Evolutionary conservation across 2,113 vertebrate species (phyloP).

Genomic region (Dipodomys ordii): DNA sequence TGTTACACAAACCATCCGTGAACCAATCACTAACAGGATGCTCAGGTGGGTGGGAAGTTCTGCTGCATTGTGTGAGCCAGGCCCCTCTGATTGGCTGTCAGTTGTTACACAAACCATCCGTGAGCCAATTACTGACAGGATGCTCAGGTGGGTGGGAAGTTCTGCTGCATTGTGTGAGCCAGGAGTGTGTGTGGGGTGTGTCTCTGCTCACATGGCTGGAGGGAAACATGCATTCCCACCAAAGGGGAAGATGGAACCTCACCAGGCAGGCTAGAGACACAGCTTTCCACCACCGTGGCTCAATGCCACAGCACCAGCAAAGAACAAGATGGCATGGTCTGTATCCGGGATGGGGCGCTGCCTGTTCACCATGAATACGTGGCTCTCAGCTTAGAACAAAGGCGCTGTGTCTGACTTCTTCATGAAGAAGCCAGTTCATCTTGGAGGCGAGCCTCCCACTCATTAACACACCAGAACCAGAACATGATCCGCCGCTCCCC

Average conservation of each 20-base stretch:
- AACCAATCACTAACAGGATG: neutral
- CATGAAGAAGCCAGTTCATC: neutral
- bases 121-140: neutral
- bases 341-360: neutral
- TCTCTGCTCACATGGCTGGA: neutral
- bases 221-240: neutral
- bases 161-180: neutral
- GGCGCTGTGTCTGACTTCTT: constrained; percentile 51
- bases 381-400: constrained; percentile 53
- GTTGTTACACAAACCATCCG: neutral
- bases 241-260: neutral
- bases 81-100: neutral
- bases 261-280: neutral
- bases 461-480: neutral
- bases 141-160: neutral
- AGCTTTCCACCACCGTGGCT: neutral
- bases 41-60: neutral
- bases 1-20: neutral
- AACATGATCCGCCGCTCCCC: neutral
- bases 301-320: neutral
- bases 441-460: neutral
- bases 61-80: rapidly evolving
- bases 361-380: neutral
- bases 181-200: too few relatives aligned
- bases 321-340: neutral